Evolutionary conservation across 2,113 vertebrate species (phyloP).

Genomic region (Lipophrys pholis): DNA sequence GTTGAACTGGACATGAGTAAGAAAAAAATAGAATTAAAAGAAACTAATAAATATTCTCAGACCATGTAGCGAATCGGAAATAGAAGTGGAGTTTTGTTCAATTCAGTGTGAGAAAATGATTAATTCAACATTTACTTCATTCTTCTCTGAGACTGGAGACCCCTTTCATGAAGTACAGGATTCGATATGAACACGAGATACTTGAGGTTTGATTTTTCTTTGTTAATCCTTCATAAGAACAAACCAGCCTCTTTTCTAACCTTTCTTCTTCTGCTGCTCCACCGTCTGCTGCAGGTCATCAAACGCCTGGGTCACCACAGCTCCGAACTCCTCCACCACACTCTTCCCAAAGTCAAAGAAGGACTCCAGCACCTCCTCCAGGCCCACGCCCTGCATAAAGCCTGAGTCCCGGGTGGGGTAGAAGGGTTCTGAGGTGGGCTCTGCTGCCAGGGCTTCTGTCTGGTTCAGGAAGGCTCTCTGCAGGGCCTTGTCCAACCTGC

Average conservation of each 20-base stretch:
- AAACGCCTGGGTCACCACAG: constrained; percentile 83
- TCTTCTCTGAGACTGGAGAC: too few species aligned
- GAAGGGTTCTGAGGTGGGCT: constrained; percentile 58
- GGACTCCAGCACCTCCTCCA: constrained; percentile 85
- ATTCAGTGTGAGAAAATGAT: too few species aligned
- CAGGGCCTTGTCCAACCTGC: constrained; percentile 85
- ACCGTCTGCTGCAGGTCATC: constrained; percentile 69
- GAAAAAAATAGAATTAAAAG: too few species aligned
- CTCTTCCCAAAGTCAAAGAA: constrained; percentile 88
- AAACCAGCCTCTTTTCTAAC: constrained; percentile 39
- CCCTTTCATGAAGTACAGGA: too few species aligned
- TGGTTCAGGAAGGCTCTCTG: constrained; percentile 83
- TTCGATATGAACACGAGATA: too few species aligned
- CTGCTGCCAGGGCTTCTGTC: constrained; percentile 38
- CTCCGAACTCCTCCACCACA: constrained; percentile 85
- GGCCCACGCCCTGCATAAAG: constrained; percentile 81
- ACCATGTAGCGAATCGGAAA: too few species aligned
- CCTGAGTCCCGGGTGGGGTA: constrained; percentile 58
- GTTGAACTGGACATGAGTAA: too few species aligned
- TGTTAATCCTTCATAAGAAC: too few species aligned
- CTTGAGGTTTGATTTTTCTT: too few species aligned
- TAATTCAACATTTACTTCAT: too few species aligned
- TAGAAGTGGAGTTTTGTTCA: too few species aligned
- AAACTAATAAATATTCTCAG: too few species aligned
- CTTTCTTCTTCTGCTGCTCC: constrained; percentile 78